Evolutionary conservation across 2,888 invertebrate species (phyloP).

Genomic region (Drosophila buzzatii): DNA sequence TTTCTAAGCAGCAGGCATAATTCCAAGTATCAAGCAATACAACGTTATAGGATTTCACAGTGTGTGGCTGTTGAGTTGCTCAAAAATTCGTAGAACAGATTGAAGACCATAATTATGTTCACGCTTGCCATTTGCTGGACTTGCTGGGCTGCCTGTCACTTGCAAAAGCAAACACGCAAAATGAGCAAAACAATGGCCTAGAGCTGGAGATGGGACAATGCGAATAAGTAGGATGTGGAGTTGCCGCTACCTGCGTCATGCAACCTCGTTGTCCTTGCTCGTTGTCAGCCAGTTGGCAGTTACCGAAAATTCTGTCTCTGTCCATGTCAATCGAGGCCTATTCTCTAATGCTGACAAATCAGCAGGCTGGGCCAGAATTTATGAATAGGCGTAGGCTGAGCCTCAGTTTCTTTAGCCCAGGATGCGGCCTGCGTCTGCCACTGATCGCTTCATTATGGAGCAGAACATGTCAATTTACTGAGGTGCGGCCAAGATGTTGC

Average conservation of each 20-base stretch:
- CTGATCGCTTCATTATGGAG: constrained; percentile 79
- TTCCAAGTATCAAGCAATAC: constrained; percentile 46
- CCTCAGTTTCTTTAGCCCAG: constrained; percentile 29
- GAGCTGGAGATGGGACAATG: constrained; percentile 28
- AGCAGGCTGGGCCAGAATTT: constrained; percentile 43
- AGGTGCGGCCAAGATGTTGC: constrained; percentile 20
- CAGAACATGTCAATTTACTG: constrained; percentile 72
- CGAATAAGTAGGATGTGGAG: constrained; percentile 24
- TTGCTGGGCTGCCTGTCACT: constrained; percentile 43
- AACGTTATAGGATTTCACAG: constrained; percentile 20
- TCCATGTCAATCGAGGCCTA: constrained; percentile 48
- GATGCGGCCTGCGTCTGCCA: constrained; percentile 53
- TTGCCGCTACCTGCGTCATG: constrained; percentile 51
- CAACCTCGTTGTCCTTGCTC: constrained; percentile 43
- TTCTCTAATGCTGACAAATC: constrained; percentile 70
- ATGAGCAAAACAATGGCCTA: constrained; percentile 47
- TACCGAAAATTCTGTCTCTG: constrained; percentile 14
- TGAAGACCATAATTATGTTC: constrained; percentile 76
- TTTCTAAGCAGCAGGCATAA: constrained; percentile 40
- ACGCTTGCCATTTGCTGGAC: constrained; percentile 61
- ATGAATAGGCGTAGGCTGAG: constrained; percentile 43
- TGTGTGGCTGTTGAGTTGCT: constrained; percentile 35
- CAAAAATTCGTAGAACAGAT: constrained; percentile 68
- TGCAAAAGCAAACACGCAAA: constrained; percentile 59
- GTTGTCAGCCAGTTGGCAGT: constrained; percentile 8